Percentiles rank a stretch among this genome's conserved stretches.
Conservation (phyloP, 2,888 invertebrate genomes). For the Thera obeliscata region DNA sequence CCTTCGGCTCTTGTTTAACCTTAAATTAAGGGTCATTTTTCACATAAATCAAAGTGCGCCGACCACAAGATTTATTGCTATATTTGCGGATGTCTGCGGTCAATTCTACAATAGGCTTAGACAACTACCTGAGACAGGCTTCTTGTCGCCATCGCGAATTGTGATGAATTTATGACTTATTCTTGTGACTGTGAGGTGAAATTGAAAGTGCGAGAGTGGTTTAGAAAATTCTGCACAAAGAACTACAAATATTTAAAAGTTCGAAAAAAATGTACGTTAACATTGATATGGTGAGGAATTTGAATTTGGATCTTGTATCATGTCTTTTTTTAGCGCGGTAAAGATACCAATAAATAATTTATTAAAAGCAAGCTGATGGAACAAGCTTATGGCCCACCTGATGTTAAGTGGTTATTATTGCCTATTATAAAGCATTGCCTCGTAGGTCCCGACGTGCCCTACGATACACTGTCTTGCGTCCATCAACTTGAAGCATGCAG, state of each 20-base stretch:
- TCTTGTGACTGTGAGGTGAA: slow-evolving; percentile 52
- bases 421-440: too few species aligned
- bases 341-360: too few species aligned
- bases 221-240: slow-evolving; percentile 13
- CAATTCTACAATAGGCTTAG: slow-evolving; percentile 59
- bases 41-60: slow-evolving; percentile 83
- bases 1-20: slow-evolving; percentile 71
- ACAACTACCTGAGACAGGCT: slow-evolving; percentile 64
- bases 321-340: too few species aligned
- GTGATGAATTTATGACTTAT: slow-evolving; percentile 63
- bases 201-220: slow-evolving; percentile 63
- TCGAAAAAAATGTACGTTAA: not conserved
- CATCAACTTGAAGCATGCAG: too few species aligned
- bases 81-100: slow-evolving; percentile 64
- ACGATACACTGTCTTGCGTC: too few species aligned
- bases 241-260: not conserved
- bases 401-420: too few species aligned
- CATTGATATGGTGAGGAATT: too few species aligned
- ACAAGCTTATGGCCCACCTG: too few species aligned
- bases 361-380: too few species aligned
- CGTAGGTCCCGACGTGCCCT: too few species aligned
- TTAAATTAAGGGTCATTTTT: slow-evolving; percentile 84
- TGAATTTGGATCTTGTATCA: too few species aligned
- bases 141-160: slow-evolving; percentile 57
- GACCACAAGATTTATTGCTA: slow-evolving; percentile 78